A percentile compares a stretch with the other conserved stretches of the same genome.
Evolutionary conservation across 2,797 vertebrate genomes (phyloP).

Genomic region (Myiotriccus ornatus): DNA sequence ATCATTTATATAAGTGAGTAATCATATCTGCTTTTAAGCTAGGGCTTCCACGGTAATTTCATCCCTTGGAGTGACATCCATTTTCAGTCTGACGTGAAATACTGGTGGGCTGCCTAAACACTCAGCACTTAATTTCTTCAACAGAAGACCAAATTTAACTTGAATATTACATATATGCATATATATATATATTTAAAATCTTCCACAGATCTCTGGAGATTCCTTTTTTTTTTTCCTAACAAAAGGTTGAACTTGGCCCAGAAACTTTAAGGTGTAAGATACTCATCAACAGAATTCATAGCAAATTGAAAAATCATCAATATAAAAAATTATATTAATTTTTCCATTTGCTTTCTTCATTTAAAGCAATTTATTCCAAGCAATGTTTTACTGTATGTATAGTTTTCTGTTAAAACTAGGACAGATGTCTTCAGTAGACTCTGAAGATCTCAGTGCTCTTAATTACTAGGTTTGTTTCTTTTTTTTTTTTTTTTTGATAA

Average conservation of each 20-base stretch:
- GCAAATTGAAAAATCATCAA: not conserved
- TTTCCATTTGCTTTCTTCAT: not conserved
- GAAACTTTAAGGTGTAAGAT: not conserved
- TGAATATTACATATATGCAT: not conserved
- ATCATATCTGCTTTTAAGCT: not conserved
- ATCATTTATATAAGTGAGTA: constrained; percentile 14
- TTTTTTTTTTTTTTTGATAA: not conserved
- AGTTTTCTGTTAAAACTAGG: not conserved
- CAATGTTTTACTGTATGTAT: not conserved
- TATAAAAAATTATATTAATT: not conserved
- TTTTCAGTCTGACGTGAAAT: not conserved
- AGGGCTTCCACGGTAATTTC: not conserved
- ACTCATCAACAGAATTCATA: not conserved
- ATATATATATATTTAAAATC: not conserved
- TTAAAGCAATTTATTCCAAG: not conserved
- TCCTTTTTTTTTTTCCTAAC: not conserved
- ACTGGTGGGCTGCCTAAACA: not conserved
- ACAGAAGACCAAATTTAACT: not conserved
- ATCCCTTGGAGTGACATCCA: not conserved
- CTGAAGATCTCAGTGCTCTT: not conserved
- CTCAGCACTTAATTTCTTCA: not conserved
- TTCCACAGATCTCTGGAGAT: not conserved
- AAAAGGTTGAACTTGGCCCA: not conserved
- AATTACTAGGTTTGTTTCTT: not conserved
- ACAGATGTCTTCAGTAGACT: not conserved